Conservation (phyloP, 2,113 vertebrate genomes). For the Tetraodon nigroviridis region DNA sequence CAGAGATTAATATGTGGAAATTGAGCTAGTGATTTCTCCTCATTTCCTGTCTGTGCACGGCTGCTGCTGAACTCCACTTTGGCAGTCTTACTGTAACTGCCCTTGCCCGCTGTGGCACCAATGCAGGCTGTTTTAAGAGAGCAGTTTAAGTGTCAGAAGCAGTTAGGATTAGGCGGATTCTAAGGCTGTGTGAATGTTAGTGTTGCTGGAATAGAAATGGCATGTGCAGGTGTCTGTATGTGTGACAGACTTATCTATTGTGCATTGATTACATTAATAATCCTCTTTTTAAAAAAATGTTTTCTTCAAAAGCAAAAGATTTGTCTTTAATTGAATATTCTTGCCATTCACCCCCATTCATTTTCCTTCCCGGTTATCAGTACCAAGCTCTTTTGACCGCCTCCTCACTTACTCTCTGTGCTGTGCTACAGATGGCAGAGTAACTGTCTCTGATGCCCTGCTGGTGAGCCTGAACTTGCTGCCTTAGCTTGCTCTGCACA, state of each 20-base stretch:
- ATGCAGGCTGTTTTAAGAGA: slow-evolving; percentile 54
- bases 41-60: slow-evolving; percentile 33
- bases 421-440: slow-evolving; percentile 94
- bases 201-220: slow-evolving; percentile 13
- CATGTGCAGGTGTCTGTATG: slow-evolving; percentile 2
- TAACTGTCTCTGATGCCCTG: slow-evolving; percentile 95
- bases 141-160: slow-evolving; percentile 55
- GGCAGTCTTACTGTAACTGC: slow-evolving; percentile 54
- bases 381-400: slow-evolving; percentile 16
- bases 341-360: not conserved
- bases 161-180: slow-evolving; percentile 60
- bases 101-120: slow-evolving; percentile 47
- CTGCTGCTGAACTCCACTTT: slow-evolving; percentile 54
- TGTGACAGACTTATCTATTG: not conserved
- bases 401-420: slow-evolving; percentile 85
- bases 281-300: not conserved
- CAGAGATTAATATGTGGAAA: slow-evolving; percentile 66
- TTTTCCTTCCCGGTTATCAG: not conserved
- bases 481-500: slow-evolving; percentile 85
- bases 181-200: slow-evolving; percentile 41
- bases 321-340: not conserved
- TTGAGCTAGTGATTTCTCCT: slow-evolving; percentile 58
- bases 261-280: slow-evolving; percentile 5
- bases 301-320: slow-evolving; percentile 17
- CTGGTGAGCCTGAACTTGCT: slow-evolving; percentile 84